Base-by-base conservation (phyloP, 2,113 vertebrate species). In the Microtus ochrogaster region DNA sequence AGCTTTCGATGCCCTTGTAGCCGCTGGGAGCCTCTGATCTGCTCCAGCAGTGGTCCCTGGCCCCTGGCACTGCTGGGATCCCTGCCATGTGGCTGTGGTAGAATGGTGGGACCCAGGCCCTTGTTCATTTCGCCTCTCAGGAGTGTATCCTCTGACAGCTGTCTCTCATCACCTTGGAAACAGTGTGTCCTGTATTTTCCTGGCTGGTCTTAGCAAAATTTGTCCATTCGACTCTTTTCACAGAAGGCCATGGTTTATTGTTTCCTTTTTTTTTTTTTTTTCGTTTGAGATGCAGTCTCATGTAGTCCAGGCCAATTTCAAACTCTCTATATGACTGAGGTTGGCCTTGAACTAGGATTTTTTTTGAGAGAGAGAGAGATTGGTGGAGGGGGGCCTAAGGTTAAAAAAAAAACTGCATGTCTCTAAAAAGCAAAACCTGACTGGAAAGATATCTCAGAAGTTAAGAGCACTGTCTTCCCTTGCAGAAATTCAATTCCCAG, bases 71-170 rank as follows among this genome's bases (percentile, higher is more conserved):
- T 39, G 49, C 8, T 3, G 7, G 9, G 22, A 26, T n/a, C 65
- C 14, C 28, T 5, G 74, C 14, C 3, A 0, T 30, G 66, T 17
- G 66, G 39, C 63, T 3, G 6, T 21, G 30, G 33, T 1, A 33
- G 13, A 30, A 39, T 26, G 58, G 61, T 9, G 0, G 0, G 26
- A 33, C 17, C 14, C 3, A 17, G 79, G 70, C 11, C 28, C 39
- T 47, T 44, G 21, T 33, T 22, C 4, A 66, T 21, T 4, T 30
- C 17, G 33, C 61, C 61, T 47, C n/a, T 83, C 55, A 39, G 79
- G 58, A 85, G 39, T 30, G 2, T 66, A n/a, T 47, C 19, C 63
- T 33, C 41, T 4, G 61, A 7, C 65, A 49, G 30, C 65, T 47
- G 41, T 47, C 61, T 22, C 82, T 26, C 39, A 66, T n/a, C 39